Base-by-base conservation (phyloP, 1,140 invertebrate species). In the Tigriopus japonicus region DNA sequence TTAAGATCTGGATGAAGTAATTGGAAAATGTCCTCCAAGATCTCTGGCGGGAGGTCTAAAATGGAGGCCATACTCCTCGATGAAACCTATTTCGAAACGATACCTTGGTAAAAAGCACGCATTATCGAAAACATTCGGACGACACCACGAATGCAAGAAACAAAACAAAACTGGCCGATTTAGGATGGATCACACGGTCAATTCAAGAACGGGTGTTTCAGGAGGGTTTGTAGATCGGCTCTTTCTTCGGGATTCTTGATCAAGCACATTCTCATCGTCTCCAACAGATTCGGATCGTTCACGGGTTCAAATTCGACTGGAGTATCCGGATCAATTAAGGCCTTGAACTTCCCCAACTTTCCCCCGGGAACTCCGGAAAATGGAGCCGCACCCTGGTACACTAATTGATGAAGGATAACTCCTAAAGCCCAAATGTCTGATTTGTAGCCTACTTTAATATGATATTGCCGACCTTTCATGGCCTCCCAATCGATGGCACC, bases 401-500 rank as follows among this genome's bases (percentile, higher is more conserved):
- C 56, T 17, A n/a, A 17, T 42, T 58, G 56, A 58, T 58, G 42
- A 14, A 58, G 56, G 42, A 58, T 42, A 2, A 58, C 42, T 14
- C 56, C 56, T 7, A 58, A 41, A n/a, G 56, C 21, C 56, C 56
- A 58, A n/a, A 58, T 41, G 42, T 58, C 56, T 3, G 56, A 40
- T 42, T 58, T 58, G 15, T 13, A 40, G n/a, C n/a, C 17, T 1
- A 58, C 23, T 6, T 54, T 54, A 7, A 54, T 21, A 6, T 24
- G 15, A 54, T n/a, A 54, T 6, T 24, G 14, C 24, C 19, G 15
- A 54, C 15, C 19, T 21, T 24, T 54, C 28, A 49, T 49, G n/a
- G 45, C 45, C 6, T 49, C n/a, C 23, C n/a, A 40, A 41, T 42
- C 40, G 17, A 28, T 15, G 15, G 56, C 23, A 45, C 23, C 23